These are phyloP conservation scores for Arge pagana DNA, from an alignment of 2,888 invertebrate species.

Conservation along the genomic window DNA sequence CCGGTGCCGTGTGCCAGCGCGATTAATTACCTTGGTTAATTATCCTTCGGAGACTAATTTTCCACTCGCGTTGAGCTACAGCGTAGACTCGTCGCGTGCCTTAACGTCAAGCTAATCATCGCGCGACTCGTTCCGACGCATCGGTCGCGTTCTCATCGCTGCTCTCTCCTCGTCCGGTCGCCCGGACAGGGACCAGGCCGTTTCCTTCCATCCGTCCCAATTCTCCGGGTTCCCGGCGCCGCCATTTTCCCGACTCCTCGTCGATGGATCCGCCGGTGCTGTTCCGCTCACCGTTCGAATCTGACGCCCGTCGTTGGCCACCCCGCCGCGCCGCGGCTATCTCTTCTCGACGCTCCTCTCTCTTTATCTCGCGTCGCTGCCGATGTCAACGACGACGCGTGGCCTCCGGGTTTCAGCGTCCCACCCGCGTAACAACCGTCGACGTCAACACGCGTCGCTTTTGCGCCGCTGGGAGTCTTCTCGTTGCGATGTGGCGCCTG, in stretches of 20 bases:
- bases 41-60: constrained; percentile 52
- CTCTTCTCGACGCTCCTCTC: too few relatives aligned
- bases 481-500: constrained; percentile 6
- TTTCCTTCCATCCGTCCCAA: not conserved
- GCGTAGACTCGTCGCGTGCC: constrained; percentile 46
- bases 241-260: not conserved
- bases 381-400: too few relatives aligned
- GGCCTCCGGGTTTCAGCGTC: too few relatives aligned
- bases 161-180: not conserved
- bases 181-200: not conserved
- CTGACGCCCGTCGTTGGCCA: not conserved
- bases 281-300: not conserved
- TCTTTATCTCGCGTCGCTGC: too few relatives aligned
- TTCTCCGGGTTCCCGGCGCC: not conserved
- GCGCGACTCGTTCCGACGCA: constrained; percentile 23
- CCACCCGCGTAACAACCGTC: too few relatives aligned
- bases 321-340: not conserved
- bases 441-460: not conserved
- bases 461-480: constrained; percentile 5
- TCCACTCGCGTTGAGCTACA: constrained; percentile 38
- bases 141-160: not conserved
- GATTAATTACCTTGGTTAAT: constrained; percentile 52
- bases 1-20: constrained; percentile 39
- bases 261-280: not conserved
- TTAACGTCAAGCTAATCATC: constrained; percentile 32